Evolutionary conservation across 2,113 vertebrate genomes (phyloP), one percentile per base, ranked within the genome.

Genomic region (Ammodytes dubius): DNA sequence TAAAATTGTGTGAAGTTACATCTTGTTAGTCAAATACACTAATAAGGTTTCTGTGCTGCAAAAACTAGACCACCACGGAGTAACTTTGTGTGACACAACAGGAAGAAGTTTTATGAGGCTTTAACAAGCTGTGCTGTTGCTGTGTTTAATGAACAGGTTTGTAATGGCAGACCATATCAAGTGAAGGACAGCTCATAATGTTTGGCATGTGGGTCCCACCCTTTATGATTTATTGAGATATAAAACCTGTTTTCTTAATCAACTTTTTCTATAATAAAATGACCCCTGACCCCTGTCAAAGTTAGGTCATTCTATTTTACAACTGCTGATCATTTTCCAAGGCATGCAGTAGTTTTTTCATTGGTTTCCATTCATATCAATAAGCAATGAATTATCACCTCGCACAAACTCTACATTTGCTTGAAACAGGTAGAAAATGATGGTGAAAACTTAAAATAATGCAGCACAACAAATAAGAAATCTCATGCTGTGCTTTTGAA

Each of bases 1-100:
- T 87, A 79, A 93, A 92, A 89, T 84, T 79, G 77, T 87, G 92
- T 91, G 83, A 93, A 94, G 89, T 94, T 89, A 92, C 93, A 94
- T 86, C 84, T 92, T 90, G 82, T 91, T 88, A 94, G 86, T 86
- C 89, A 89, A 90, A 91, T 93, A 91, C 92, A 88, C 74, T 27
- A 27, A 86, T 91, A 89, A 27, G 85, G 88, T 93, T 91, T 93
- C 52, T 85, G 85, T 87, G 85, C 82, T 92, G 86, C 86, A 82
- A 73, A 88, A 74, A 37, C 56, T 46, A 78, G 56, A 84, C 64
- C 70, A 70, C 54, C 46, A 70, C 46, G 4, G 19, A 79, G 42
- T 84, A 76, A 52, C 63, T 76, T 80, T 83, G 60, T 89, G 83
- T 89, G 74, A 89, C 63, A 46, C 86, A 74, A 82, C 67, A 61